Conservation (phyloP, 1,140 invertebrate genomes). For the Drosophila mauritiana region DNA sequence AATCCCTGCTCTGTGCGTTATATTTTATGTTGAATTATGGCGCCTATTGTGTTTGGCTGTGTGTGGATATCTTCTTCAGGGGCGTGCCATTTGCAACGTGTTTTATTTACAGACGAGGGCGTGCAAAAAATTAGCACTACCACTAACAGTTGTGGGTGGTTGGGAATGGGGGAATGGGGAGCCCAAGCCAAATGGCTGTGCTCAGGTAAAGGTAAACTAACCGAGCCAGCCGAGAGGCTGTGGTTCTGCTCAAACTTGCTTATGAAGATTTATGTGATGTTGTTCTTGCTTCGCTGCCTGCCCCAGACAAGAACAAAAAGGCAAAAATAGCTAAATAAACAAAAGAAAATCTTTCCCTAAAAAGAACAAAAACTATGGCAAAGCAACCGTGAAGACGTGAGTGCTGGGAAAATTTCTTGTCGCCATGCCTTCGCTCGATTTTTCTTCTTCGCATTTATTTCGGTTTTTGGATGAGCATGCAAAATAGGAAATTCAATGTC, state of each 20-base stretch:
- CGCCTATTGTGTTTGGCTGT: conserved; percentile 50
- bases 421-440: conserved; percentile 15
- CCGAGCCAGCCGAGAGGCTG: conserved; percentile 49
- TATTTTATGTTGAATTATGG: conserved; percentile 80
- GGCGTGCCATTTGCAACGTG: conserved; percentile 71
- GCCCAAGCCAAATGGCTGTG: conserved; percentile 61
- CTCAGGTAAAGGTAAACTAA: conserved; percentile 67
- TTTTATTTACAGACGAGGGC: conserved; percentile 72
- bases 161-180: neutral
- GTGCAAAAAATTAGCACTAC: conserved; percentile 74
- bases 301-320: conserved; percentile 51
- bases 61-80: conserved; percentile 26
- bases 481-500: conserved; percentile 24
- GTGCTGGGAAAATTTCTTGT: conserved; percentile 56
- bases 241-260: conserved; percentile 63
- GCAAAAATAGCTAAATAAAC: conserved; percentile 24
- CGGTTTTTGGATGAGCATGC: conserved; percentile 18
- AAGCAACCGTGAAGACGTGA: conserved; percentile 58
- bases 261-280: conserved; percentile 76
- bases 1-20: conserved; percentile 63
- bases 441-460: conserved; percentile 7
- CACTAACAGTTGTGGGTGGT: neutral
- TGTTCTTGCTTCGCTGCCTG: conserved; percentile 70
- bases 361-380: conserved; percentile 32
- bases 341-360: conserved; percentile 1